phyloP scores from a whole-genome alignment of 2,113 vertebrate species.

The Amblyornis subalaris region DNA sequence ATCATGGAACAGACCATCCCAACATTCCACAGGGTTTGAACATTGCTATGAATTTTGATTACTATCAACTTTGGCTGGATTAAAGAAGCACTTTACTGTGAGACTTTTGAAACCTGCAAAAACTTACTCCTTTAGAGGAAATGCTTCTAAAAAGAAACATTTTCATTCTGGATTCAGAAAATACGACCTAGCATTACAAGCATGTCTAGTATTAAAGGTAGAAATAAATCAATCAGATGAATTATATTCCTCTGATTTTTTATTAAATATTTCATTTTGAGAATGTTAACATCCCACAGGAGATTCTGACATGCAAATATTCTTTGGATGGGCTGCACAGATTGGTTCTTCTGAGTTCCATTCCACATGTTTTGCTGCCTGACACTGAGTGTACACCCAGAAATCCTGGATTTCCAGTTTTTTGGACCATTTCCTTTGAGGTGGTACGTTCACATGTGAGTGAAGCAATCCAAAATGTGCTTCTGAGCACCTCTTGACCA shows the following conservation, averaged over 20 bases:
- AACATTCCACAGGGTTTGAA: slow-evolving; percentile 41
- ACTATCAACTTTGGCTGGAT: slow-evolving; percentile 41
- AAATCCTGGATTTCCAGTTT: background rate
- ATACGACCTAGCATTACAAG: background rate
- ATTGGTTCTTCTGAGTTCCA: background rate
- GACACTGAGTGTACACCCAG: background rate
- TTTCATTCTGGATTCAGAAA: background rate
- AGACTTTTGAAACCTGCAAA: background rate
- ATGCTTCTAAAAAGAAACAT: background rate
- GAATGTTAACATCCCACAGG: background rate
- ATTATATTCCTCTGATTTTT: background rate
- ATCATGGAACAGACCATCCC: slow-evolving; percentile 51
- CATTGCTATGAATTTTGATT: slow-evolving; percentile 58
- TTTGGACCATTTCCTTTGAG: background rate
- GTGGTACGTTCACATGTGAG: background rate
- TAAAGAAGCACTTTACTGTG: background rate
- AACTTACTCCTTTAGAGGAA: background rate
- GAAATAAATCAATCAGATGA: background rate
- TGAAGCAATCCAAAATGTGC: background rate
- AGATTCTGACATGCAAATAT: background rate
- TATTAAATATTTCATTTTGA: background rate
- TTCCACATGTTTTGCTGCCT: background rate
- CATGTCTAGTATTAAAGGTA: background rate
- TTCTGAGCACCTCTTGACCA: background rate
- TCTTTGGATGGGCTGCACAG: background rate